These are phyloP conservation scores for Melieria picta DNA, from an alignment of 2,888 invertebrate genomes.

Conservation along the genomic window DNA sequence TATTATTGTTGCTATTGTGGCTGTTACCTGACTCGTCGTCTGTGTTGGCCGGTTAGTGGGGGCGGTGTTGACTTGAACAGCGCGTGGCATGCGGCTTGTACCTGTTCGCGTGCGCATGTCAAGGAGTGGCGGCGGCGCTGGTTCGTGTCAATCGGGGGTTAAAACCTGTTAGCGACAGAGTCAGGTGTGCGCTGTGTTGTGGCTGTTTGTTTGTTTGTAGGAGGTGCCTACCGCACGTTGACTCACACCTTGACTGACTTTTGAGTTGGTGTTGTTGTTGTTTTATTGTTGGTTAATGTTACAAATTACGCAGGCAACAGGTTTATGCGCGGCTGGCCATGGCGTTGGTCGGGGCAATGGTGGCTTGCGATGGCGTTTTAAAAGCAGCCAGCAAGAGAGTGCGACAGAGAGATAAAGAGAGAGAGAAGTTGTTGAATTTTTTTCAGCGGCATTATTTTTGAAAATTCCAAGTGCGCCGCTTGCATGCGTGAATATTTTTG, in stretches of 20 bases:
- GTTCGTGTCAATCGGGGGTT: constrained; percentile 29
- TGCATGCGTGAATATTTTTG: neutral
- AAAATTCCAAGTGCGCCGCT: neutral
- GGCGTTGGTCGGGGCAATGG: too few species aligned
- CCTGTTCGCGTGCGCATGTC: constrained; percentile 54
- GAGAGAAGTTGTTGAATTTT: neutral
- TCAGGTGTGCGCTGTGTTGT: constrained; percentile 22
- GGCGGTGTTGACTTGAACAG: neutral
- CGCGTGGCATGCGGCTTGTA: constrained; percentile 28
- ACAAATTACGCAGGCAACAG: constrained; percentile 39
- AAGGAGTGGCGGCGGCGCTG: constrained; percentile 13
- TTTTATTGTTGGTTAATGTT: constrained; percentile 14
- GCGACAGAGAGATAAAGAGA: neutral
- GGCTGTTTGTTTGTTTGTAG: constrained; percentile 19
- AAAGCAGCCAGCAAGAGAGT: neutral
- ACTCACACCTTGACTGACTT: neutral
- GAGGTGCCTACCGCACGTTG: constrained; percentile 25
- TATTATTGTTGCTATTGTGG: neutral
- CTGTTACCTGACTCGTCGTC: neutral
- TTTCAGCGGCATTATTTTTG: neutral
- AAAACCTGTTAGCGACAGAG: constrained; percentile 29
- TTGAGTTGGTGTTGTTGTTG: neutral
- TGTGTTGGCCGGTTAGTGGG: constrained; percentile 6
- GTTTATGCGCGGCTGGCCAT: constrained; percentile 21
- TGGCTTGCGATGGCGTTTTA: constrained; percentile 4